These are phyloP conservation scores for Odocoileus virginianus DNA, from an alignment of 2,113 vertebrate species.

Conservation along the genomic window DNA sequence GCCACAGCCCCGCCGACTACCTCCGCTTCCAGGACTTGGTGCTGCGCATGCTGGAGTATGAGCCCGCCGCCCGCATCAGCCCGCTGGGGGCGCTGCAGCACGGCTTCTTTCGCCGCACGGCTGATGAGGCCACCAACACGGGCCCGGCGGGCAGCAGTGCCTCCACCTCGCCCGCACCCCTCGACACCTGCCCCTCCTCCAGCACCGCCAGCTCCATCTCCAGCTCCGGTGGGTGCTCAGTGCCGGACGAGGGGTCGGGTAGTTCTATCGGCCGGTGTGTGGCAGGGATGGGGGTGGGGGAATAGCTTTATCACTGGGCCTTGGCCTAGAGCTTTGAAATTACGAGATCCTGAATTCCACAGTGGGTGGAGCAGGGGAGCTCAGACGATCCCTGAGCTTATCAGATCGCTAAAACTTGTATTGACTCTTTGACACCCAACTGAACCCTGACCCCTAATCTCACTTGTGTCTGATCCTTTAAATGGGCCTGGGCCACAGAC, in stretches of 20 bases:
- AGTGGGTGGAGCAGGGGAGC: not conserved
- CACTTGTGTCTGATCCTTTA: not conserved
- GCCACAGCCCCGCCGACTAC: slow-evolving; percentile 94
- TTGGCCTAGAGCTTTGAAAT: not conserved
- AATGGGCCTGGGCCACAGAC: not conserved
- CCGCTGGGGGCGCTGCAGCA: slow-evolving; percentile 96
- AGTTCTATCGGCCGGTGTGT: not conserved
- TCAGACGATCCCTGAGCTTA: not conserved
- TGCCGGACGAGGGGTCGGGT: not conserved
- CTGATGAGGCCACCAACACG: slow-evolving; percentile 95
- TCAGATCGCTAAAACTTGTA: not conserved
- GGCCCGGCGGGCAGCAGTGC: slow-evolving; percentile 95
- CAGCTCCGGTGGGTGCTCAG: slow-evolving; percentile 87
- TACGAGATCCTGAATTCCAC: not conserved
- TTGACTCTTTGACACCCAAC: not conserved
- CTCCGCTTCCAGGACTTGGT: slow-evolving; percentile 98
- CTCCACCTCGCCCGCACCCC: slow-evolving; percentile 82
- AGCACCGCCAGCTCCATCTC: slow-evolving; percentile 95
- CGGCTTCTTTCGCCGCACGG: slow-evolving; percentile 97
- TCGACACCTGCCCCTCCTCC: slow-evolving; percentile 89
- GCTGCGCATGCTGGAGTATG: slow-evolving; percentile 95
- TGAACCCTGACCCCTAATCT: not conserved
- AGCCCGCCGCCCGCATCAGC: slow-evolving; percentile 94
- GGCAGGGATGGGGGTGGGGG: not conserved
- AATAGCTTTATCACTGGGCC: not conserved